Base-by-base conservation (phyloP, 2,113 vertebrate genomes). In the Pterophyllum scalare region DNA sequence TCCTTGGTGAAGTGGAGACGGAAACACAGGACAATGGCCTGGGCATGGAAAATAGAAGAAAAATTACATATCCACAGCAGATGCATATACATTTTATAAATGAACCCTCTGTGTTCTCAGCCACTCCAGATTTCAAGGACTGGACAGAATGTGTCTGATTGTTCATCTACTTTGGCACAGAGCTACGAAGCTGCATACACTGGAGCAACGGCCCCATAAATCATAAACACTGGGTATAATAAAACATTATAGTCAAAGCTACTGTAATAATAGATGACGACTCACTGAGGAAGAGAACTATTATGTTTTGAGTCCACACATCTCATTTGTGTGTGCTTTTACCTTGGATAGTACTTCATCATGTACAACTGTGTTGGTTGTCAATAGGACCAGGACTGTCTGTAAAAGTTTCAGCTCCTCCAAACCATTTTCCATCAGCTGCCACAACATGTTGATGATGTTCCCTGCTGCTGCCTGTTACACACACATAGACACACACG, bases 381-480 rank as follows among this genome's bases (percentile, higher is more conserved):
- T 99, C 60, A 99, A 89, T 89, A 99, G 97, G 38, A 99, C 99
- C 82, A 99, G 97, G 87, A 99, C 98, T 1, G 99, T 99, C 93
- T 99, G 98, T 54, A 99, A 95, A 19, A 99, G 95, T 80, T 99
- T 99, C 61, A 99, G 96, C 95, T 99, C 99, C 95, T 99, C 99
- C 86, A 99, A 95, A 79, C 98, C 97, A 72, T 99, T 99, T 92
- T 99, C 98, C 98, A 99, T 99, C 90, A 99, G 96, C 89, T 99
- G 98, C 98, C 98, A 99, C 92, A 99, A 94, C 98, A 99, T 99
- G 94, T 99, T 99, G 93, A 99, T 99, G 90, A 99, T 97, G 95
- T 99, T 99, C 88, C 98, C 98, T 22, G 98, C 98, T 38, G 98
- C 98, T 78, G 96, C 96, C 98, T 99, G 95, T 59, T 19, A n/a